Conservation (phyloP, 2,113 vertebrate species). For the Archilochus colubris region DNA sequence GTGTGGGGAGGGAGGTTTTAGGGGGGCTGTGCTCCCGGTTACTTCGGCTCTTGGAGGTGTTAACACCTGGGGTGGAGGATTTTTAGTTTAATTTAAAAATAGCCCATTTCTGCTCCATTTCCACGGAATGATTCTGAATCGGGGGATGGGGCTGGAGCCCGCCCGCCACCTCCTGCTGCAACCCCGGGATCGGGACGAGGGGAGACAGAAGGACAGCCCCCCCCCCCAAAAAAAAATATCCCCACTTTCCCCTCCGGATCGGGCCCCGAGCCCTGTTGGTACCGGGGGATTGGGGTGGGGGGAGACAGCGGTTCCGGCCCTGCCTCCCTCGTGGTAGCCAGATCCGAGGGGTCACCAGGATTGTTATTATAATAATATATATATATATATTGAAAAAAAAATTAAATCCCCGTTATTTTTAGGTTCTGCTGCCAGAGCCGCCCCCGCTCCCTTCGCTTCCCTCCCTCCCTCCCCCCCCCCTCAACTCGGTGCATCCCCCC, state of each 20-base stretch:
- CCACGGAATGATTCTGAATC: not conserved
- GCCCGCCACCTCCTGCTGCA: not conserved
- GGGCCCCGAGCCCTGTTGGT: not conserved
- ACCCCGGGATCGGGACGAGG: fast-evolving
- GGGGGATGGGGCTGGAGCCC: no score
- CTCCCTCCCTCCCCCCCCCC: not conserved
- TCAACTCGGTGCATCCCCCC: not conserved
- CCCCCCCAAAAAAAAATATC: not conserved
- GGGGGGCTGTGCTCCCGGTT: no score
- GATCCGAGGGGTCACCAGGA: not conserved
- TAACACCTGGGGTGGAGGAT: fast-evolving
- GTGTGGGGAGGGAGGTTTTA: no score
- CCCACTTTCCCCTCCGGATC: not conserved
- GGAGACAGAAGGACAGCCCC: no score
- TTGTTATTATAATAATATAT: not conserved
- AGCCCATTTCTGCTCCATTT: not conserved
- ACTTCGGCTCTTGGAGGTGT: not conserved
- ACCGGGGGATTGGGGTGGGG: not conserved
- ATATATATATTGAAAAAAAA: not conserved
- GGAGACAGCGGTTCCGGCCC: not conserved
- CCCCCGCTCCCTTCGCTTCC: not conserved
- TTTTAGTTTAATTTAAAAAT: not conserved
- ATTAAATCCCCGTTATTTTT: not conserved
- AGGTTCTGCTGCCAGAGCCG: not conserved
- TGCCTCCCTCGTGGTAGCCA: not conserved